Evolutionary conservation across 2,797 vertebrate species (phyloP).

Genomic region (Tangara arthus): DNA sequence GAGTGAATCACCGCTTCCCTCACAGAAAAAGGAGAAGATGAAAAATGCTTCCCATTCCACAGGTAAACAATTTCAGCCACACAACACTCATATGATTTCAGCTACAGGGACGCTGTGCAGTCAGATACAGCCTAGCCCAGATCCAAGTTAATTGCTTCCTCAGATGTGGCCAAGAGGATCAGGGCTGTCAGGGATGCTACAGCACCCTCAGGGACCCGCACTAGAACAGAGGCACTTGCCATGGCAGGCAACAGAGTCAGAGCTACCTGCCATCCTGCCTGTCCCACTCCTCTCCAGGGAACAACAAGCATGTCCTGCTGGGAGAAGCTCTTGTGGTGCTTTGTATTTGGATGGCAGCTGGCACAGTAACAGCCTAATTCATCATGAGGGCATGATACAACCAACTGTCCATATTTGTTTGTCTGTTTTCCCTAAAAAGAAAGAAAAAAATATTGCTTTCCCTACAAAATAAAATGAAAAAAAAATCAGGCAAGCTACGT

Average conservation of each 20-base stretch:
- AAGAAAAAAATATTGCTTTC: neutral
- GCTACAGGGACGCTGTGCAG: neutral
- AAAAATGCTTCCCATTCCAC: neutral
- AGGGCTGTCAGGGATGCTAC: neutral
- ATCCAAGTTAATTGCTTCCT: neutral
- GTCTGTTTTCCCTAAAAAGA: neutral
- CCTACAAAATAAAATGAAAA: neutral
- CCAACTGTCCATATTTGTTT: neutral
- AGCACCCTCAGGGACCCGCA: neutral
- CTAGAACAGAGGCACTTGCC: neutral
- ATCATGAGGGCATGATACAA: neutral
- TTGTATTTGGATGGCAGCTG: neutral
- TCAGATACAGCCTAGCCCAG: neutral
- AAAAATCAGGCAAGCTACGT: neutral
- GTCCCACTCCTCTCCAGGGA: neutral
- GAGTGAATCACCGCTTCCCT: neutral
- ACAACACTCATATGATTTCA: neutral
- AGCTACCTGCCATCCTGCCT: neutral
- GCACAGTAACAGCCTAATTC: neutral
- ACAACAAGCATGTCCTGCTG: accelerated
- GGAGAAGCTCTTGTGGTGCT: neutral
- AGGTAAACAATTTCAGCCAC: neutral
- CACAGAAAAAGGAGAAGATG: neutral
- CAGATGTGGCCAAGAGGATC: neutral
- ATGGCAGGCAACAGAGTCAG: accelerated